Base-by-base conservation (phyloP, 2,888 invertebrate species). In the Pristionchus fissidentatus region DNA sequence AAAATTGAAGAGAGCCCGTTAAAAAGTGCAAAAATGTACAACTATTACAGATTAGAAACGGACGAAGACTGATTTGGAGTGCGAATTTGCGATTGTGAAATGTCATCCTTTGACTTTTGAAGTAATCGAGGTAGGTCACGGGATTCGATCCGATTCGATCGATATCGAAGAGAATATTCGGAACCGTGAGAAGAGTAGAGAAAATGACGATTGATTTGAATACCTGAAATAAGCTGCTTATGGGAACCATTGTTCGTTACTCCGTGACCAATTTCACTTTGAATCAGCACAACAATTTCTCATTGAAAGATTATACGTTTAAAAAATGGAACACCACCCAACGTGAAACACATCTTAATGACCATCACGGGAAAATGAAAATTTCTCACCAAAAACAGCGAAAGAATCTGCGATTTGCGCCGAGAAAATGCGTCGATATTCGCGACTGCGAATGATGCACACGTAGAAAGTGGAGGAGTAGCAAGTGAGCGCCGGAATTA, bases 391-490 rank as follows among this genome's bases (percentile, higher is more conserved):
- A 26, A 46, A 77, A 35, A 32, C 1, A 1, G 49, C 49, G 35
- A 77, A 19, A n/a, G 49, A 49, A 22, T 29, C 49, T 2, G 77
- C 46, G 46, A 77, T 77, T 19, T 77, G 77, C 32, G 46, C 19
- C 0, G 49, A 77, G 52, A 77, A 77, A 7, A 77, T 77, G 49
- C 41, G 46, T 32, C 77, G 46, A 35, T 77, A 77, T 22, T 77
- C 77, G 29, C 49, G 32, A 49, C 49, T 46, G 15, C 77, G 77
- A 49, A 77, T 15, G 46, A 77, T 49, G 52, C 77, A 77, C 22
- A 77, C 77, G 52, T 77, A 77, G 77, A 77, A 77, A 3, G 77
- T 32, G 35, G 77, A 77, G 77, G 77, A 77, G 35, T 77, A 77
- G 77, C 77, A 77, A 41, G 32, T 49, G 19, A 77, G 46, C 15